Evolutionary conservation across 2,797 vertebrate species (phyloP), one percentile per base, ranked within the genome.

Genomic region (Clarias pachynema): DNA sequence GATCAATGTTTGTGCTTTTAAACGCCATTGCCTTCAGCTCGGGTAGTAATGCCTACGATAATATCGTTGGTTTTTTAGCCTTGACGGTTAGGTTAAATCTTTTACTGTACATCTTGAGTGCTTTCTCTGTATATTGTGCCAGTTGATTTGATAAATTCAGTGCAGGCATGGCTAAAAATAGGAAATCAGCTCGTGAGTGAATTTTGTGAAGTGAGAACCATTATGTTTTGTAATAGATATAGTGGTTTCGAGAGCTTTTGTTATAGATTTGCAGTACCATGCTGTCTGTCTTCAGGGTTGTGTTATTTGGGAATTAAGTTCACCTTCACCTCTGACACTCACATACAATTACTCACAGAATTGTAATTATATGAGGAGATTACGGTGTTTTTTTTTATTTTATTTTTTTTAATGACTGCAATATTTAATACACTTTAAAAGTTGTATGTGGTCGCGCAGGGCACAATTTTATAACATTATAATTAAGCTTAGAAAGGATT

Each of bases 401-500:
- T 34, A 3, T 63, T 63, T n/a, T 95, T 90, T 95, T 94, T 95
- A 94, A 95, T 95, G 94, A 96, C 95, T 95, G 95, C 93, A 92
- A 94, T 94, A 93, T 96, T 96, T 95, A 96, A 96, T 95, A 95
- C 94, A 95, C 95, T 95, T 96, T 95, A 95, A 95, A 95, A 95
- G 94, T 95, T 95, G 93, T 94, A 94, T 91, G 91, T 94, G 94
- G 91, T 88, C 89, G 89, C 92, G 88, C 93, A 91, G 88, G 91
- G 88, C 86, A 88, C 86, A 91, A 89, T 92, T 93, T 93, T 92
- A 93, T 93, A 94, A 92, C 89, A 90, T 95, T 91, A 94, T 95
- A 95, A 96, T 95, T 95, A 96, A 95, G 95, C 94, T 95, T 94
- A 94, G 93, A 93, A 94, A 91, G 94, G 94, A 95, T 96, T 96